Conservation (phyloP, 2,113 vertebrate genomes). For the Catagonus wagneri region DNA sequence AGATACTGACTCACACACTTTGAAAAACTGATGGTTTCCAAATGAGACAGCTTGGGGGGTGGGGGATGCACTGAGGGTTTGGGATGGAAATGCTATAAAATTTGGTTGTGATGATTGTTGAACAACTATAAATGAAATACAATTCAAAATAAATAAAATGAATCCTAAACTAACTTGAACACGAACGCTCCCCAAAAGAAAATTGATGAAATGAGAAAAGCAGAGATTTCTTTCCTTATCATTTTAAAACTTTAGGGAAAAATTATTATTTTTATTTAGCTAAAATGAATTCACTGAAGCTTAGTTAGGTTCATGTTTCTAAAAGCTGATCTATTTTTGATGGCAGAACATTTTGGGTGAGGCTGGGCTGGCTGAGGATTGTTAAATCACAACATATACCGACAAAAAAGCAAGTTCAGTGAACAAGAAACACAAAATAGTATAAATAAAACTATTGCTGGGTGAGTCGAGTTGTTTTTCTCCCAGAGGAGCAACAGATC, state of each 20-base stretch:
- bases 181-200: no score
- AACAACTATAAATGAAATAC: no score
- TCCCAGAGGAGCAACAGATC: neutral
- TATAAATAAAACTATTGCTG: slow-evolving; percentile 1
- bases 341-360: slow-evolving; percentile 11
- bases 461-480: neutral
- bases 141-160: no score
- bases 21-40: no score
- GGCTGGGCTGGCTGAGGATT: neutral
- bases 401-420: neutral
- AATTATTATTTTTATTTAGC: slow-evolving; percentile 50
- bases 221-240: slow-evolving; percentile 73
- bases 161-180: no score
- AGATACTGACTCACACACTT: no score
- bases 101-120: no score
- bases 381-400: slow-evolving; percentile 22
- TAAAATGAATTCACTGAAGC: slow-evolving; percentile 20
- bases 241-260: slow-evolving; percentile 66
- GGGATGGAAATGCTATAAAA: no score
- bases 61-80: no score
- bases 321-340: slow-evolving; percentile 48
- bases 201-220: no score
- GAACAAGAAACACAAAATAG: slow-evolving; percentile 67
- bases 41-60: no score
- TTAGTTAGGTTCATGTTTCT: slow-evolving; percentile 42